Base-by-base conservation (phyloP, 1,140 invertebrate genomes). In the Camponotus pennsylvanicus region DNA sequence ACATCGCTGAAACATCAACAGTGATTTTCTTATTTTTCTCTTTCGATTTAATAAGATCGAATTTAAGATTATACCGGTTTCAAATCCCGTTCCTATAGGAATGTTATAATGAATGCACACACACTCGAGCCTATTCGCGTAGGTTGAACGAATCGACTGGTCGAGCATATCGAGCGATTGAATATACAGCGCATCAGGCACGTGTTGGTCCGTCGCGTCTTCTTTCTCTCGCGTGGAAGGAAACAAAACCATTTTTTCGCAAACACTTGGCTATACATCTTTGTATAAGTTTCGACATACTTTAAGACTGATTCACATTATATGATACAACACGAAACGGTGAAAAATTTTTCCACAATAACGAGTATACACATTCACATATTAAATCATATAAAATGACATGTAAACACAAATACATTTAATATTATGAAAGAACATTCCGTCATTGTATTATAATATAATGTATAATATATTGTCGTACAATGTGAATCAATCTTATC, bases 191-290 rank as follows among this genome's bases (percentile, higher is more conserved):
- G 64, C 71, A 88, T 80, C 91, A 92, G 91, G 92, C 89, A 92
- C 90, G 88, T 90, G 90, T 90, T 90, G 91, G 91, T 92, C 89
- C 91, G 85, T 86, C 70, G 75, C 71, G 45, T 88, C 57, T 55
- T 73, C 69, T 75, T 75, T 32, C 40, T 32, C 40, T 63, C 71
- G 63, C 40, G 64, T 86, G n/a, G 40, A 87, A 69, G 40, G 45
- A 61, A 87, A 69, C 69, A 63, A 84, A 76, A 87, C 52, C 37
- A 57, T 45, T 18, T 15, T 52, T 18, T 52, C 52, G 67, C 40
- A 32, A 76, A 85, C 69, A 59, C 32, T 27, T 37, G 27, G 40
- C 55, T 49, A 61, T 42, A 61, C 69, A 45, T 40, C n/a, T 42
- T 8, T 27, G 11, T 15, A 27, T 40, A n/a, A 18, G 9, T 21